Conservation (phyloP, 2,113 vertebrate species). For the Macroglossus sobrinus region DNA sequence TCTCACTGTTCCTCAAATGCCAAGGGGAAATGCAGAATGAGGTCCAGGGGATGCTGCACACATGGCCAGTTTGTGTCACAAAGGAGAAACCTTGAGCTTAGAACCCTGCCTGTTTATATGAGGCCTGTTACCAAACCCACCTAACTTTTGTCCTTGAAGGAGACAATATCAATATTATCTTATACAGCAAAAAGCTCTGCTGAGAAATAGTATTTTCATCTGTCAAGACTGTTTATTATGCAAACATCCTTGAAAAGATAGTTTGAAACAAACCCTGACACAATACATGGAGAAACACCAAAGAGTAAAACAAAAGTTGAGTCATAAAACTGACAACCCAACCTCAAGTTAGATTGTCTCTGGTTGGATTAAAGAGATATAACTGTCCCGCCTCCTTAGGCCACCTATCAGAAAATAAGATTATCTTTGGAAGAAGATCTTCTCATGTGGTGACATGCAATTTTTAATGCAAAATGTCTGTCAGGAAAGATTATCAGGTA, state of each 20-base stretch:
- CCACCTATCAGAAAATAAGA: background rate
- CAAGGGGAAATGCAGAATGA: background rate
- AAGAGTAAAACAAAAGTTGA: background rate
- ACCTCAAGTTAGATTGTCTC: background rate
- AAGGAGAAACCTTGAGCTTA: background rate
- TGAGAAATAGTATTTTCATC: background rate
- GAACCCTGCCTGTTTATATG: background rate
- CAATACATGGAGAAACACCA: background rate
- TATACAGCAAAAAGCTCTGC: background rate
- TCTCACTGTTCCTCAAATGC: background rate
- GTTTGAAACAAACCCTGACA: background rate
- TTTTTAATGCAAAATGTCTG: background rate
- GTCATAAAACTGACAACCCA: background rate
- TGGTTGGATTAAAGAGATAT: background rate
- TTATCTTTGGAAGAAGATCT: background rate
- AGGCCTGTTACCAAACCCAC: background rate
- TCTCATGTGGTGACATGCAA: background rate
- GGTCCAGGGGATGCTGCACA: background rate
- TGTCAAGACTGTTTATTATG: background rate
- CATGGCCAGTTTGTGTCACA: too few relatives aligned
- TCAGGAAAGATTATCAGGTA: background rate
- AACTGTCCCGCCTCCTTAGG: accelerated
- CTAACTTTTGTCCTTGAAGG: background rate
- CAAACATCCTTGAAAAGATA: background rate
- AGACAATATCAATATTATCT: background rate